Conservation (phyloP, 2,888 invertebrate species). For the Tiphia femorata region DNA sequence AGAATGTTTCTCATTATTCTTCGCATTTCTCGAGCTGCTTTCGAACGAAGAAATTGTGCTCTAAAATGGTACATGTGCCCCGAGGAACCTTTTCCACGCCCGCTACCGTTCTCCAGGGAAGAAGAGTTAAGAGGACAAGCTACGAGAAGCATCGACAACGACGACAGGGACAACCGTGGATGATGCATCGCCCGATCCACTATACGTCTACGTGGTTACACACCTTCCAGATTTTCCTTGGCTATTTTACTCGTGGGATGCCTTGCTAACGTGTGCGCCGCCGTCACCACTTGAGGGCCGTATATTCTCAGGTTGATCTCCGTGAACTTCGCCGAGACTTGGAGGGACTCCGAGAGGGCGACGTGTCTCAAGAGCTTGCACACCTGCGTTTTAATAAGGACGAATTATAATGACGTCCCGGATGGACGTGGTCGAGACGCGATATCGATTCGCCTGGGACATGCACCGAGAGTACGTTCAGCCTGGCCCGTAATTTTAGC, state of each 20-base stretch:
- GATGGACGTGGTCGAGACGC: too few species aligned
- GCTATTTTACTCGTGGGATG: constrained; percentile 96
- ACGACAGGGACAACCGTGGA: too few species aligned
- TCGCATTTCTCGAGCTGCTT: too few species aligned
- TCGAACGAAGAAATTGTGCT: too few species aligned
- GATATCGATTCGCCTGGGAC: constrained; percentile 1
- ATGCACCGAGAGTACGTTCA: too few species aligned
- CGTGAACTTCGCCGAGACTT: constrained; percentile 96
- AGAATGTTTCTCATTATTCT: too few species aligned
- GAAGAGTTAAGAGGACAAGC: too few species aligned
- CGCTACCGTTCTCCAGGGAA: too few species aligned
- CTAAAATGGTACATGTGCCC: too few species aligned
- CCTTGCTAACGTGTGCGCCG: constrained; percentile 91
- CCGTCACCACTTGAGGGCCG: constrained; percentile 94
- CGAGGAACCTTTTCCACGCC: too few species aligned
- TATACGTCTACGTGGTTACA: background rate
- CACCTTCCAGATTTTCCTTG: constrained; percentile 92
- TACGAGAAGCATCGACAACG: too few species aligned
- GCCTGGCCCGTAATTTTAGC: too few species aligned
- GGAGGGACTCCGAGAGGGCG: constrained; percentile 92
- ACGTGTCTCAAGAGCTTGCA: constrained; percentile 97
- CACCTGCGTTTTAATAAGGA: constrained; percentile 73
- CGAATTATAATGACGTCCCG: background rate
- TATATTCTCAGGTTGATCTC: constrained; percentile 95
- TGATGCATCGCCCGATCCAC: background rate